A percentile compares a stretch with the other conserved stretches of the same genome.
These are phyloP conservation scores for Microcebus tavaratra DNA, from an alignment of 2,113 vertebrate species.

Conservation along the genomic window DNA sequence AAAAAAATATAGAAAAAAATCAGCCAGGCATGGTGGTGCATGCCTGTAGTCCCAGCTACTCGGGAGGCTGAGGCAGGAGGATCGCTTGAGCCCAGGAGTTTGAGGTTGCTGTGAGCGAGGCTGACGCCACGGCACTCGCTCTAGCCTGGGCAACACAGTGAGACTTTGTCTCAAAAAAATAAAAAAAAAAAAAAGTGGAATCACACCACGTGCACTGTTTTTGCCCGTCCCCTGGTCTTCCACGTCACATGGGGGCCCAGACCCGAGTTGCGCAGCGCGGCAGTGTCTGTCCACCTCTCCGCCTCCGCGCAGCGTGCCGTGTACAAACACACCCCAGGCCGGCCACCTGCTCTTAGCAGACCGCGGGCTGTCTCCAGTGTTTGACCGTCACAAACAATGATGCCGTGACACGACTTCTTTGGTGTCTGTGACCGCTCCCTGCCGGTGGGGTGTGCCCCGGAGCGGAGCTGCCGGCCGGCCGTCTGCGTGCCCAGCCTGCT, in stretches of 20 bases:
- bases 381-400: neutral
- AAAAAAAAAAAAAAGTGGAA: no score
- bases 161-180: no score
- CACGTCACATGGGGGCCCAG: neutral
- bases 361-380: no score
- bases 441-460: neutral
- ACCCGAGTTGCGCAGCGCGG: fast-evolving
- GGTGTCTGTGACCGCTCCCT: neutral
- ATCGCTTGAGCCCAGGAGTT: no score
- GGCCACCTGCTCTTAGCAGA: neutral
- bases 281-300: fast-evolving
- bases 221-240: fast-evolving
- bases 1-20: no score
- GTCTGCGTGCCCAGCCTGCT: neutral
- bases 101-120: no score
- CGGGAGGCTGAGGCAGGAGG: no score
- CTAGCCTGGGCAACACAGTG: no score
- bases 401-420: fast-evolving
- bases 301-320: fast-evolving
- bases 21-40: no score
- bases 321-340: fast-evolving
- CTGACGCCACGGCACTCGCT: no score
- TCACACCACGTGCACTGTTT: fast-evolving
- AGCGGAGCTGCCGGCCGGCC: no score
- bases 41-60: no score